phyloP scores from a whole-genome alignment of 1,140 invertebrate genomes.

The Lasaia peninsularis region DNA sequence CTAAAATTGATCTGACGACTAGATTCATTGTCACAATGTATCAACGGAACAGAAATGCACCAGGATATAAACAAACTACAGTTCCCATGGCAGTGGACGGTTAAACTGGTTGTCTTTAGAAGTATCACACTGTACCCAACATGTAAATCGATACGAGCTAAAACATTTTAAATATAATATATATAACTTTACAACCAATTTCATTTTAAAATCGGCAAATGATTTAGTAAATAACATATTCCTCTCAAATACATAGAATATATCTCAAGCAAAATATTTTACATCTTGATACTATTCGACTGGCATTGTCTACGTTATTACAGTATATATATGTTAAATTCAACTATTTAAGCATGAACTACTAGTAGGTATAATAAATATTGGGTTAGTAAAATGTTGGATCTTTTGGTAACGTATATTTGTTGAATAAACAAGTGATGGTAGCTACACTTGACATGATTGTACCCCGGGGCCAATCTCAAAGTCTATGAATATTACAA shows the following conservation, averaged over 20 bases:
- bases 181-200: conserved; percentile 5
- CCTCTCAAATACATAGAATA: not conserved
- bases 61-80: not conserved
- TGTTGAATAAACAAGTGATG: not conserved
- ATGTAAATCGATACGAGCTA: conserved; percentile 4
- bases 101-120: conserved; percentile 22
- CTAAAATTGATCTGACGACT: conserved; percentile 11
- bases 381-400: not conserved
- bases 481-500: not conserved
- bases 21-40: conserved; percentile 11
- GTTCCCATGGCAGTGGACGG: conserved; percentile 39
- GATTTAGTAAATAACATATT: not conserved
- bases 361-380: conserved; percentile 2
- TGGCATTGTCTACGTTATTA: not conserved
- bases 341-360: conserved; percentile 4
- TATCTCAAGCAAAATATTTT: conserved; percentile 8
- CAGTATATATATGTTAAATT: not conserved
- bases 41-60: not conserved
- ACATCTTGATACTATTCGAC: not conserved
- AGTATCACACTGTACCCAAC: not conserved
- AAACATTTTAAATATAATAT: conserved; percentile 7
- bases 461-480: not conserved
- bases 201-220: conserved; percentile 3
- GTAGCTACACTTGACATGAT: not conserved
- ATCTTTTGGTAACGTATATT: not conserved